Evolutionary conservation across 2,113 vertebrate species (phyloP), one percentile per base, ranked within the genome.

Genomic region (Platysternon megacephalum): DNA sequence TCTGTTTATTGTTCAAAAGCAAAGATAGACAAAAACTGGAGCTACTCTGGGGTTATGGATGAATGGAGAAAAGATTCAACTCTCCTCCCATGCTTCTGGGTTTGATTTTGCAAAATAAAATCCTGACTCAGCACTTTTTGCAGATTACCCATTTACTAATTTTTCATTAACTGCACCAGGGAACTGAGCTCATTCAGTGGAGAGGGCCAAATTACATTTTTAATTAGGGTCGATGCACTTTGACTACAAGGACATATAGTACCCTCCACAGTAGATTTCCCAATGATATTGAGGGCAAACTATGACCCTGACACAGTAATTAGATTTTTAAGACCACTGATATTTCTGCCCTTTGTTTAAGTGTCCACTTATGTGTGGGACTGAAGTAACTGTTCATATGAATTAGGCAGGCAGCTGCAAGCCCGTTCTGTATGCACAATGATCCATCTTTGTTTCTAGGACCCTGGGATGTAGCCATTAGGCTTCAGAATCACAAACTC

Each of bases 171-270:
- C 0, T 14, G 87, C 84, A n/a, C 44, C 42, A 14, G 21, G 80
- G 42, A 74, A 42, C 61, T 14, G 56, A 74, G 3, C 4, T 7
- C 22, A 11, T 0, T 7, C 0, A 13, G 16, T 0, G 17, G 4
- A 68, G 35, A 9, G 3, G 9, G 29, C 29, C 14, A 26, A 32
- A 24, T 22, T 39, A 58, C 39, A 1, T 58, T 1, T 32, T 24
- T 14, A 19, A 0, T 4, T 6, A 6, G 0, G 2, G 51, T 61
- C 9, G 9, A 39, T 22, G 7, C n/a, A 9, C 65, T 72, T n/a
- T 72, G 65, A 72, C 65, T 39, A 68, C 19, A 22, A 39, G 65
- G 19, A 5, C 35, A 21, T 19, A 68, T 8, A 68, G 35, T n/a
- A 35, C 61, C 17, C 35, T 65, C 32, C 8, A 72, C 19, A 72